These are phyloP conservation scores for Amphimallon solstitiale DNA, from an alignment of 2,888 invertebrate species.

Conservation along the genomic window DNA sequence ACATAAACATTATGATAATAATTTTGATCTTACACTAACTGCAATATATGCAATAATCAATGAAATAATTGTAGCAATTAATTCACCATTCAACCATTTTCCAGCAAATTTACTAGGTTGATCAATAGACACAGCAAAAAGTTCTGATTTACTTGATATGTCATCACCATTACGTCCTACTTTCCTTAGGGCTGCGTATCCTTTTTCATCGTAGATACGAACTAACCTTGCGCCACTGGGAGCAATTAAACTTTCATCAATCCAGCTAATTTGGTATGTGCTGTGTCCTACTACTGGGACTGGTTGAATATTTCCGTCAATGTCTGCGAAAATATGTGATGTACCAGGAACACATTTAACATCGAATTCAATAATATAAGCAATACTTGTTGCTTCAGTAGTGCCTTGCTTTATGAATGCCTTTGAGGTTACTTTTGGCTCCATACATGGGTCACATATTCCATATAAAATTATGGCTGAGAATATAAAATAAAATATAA, in stretches of 20 bases:
- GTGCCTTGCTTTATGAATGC: constrained; percentile 94
- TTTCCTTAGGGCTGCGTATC: constrained; percentile 86
- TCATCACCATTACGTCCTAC: constrained; percentile 80
- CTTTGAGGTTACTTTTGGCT: constrained; percentile 77
- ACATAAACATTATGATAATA: constrained; percentile 70
- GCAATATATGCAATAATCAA: constrained; percentile 87
- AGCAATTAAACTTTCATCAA: constrained; percentile 85
- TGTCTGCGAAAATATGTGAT: constrained; percentile 86
- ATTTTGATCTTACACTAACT: constrained; percentile 83
- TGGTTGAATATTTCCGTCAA: constrained; percentile 85
- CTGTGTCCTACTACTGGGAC: constrained; percentile 82
- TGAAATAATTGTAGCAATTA: constrained; percentile 83
- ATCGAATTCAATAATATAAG: constrained; percentile 90
- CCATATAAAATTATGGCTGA: constrained; percentile 43
- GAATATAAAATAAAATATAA: not conserved
- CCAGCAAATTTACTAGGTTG: constrained; percentile 88
- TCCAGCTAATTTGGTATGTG: constrained; percentile 94
- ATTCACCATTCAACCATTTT: constrained; percentile 92
- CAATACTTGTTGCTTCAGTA: constrained; percentile 88
- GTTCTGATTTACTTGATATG: constrained; percentile 72
- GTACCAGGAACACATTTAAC: constrained; percentile 79
- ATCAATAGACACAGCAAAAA: constrained; percentile 77
- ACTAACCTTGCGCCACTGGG: constrained; percentile 84
- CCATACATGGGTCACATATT: constrained; percentile 64
- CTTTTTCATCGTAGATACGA: constrained; percentile 91